phyloP scores from a whole-genome alignment of 2,888 invertebrate species.

The Heliothis peltigera region DNA sequence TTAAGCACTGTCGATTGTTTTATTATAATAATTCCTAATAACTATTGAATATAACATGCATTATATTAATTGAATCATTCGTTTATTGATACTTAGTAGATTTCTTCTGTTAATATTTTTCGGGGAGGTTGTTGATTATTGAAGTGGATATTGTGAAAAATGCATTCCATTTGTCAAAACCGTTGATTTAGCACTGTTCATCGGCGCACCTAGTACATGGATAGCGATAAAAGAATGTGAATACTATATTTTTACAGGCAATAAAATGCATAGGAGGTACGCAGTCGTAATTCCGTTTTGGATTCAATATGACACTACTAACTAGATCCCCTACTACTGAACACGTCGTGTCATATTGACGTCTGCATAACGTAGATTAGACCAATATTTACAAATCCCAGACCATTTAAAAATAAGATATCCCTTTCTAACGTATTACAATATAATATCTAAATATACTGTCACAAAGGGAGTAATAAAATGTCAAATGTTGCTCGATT shows the following conservation, averaged over 20 bases:
- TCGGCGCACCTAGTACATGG: constrained; percentile 81
- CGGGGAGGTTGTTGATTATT: constrained; percentile 80
- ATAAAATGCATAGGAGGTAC: constrained; percentile 72
- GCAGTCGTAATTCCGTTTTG: constrained; percentile 67
- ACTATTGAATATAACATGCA: constrained; percentile 66
- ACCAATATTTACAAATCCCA: constrained; percentile 74
- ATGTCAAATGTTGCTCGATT: constrained; percentile 85
- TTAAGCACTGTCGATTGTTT: constrained; percentile 85
- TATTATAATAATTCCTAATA: constrained; percentile 70
- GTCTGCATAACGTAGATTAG: constrained; percentile 63
- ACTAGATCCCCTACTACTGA: constrained; percentile 35
- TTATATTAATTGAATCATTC: constrained; percentile 73
- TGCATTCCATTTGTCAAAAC: constrained; percentile 87
- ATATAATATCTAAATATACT: constrained; percentile 77
- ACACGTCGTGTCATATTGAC: constrained; percentile 51
- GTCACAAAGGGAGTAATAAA: constrained; percentile 87
- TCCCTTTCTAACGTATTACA: constrained; percentile 73
- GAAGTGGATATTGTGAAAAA: constrained; percentile 84
- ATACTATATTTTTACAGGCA: constrained; percentile 82
- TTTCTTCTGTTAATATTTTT: constrained; percentile 78
- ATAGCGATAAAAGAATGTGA: constrained; percentile 75
- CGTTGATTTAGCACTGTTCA: constrained; percentile 85
- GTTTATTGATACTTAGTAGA: constrained; percentile 49
- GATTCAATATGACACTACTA: constrained; percentile 59
- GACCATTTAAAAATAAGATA: constrained; percentile 78